Evolutionary conservation across 53 echinoderm and acorn worm genomes (phyloP).

Genomic region (Apostichopus leukothele): DNA sequence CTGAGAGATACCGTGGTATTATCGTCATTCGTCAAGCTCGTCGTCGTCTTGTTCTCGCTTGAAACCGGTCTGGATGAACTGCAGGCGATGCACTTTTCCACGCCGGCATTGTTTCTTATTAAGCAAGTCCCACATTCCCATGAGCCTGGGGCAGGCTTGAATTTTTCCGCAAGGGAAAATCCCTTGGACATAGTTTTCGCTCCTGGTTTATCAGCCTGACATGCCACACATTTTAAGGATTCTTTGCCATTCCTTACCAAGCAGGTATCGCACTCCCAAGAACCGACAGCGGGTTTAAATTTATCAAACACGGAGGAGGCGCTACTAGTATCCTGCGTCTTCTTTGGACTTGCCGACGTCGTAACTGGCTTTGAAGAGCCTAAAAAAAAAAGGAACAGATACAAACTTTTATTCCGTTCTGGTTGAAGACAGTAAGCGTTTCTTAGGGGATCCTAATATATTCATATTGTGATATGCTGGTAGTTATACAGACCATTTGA

Average conservation of each 20-base stretch:
- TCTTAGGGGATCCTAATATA: too few relatives aligned
- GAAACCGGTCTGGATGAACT: conserved; percentile 51
- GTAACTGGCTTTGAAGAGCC: neutral
- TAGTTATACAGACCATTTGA: too few relatives aligned
- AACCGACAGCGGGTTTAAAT: conserved; percentile 63
- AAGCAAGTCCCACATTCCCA: conserved; percentile 76
- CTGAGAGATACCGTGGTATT: neutral
- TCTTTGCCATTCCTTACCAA: conserved; percentile 52
- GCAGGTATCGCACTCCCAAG: conserved; percentile 83
- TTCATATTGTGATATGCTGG: too few relatives aligned
- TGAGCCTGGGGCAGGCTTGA: conserved; percentile 63
- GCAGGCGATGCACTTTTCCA: conserved; percentile 54
- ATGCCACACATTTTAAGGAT: conserved; percentile 63
- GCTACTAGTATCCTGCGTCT: neutral
- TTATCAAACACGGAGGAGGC: conserved; percentile 46
- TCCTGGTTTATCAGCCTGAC: conserved; percentile 48
- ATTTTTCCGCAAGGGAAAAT: conserved; percentile 54
- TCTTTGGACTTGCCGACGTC: neutral
- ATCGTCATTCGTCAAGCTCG: neutral
- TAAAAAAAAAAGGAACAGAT: neutral
- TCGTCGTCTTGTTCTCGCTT: neutral
- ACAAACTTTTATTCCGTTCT: too few relatives aligned
- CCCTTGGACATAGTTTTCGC: conserved; percentile 30
- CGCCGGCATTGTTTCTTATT: conserved; percentile 59
- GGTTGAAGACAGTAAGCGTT: too few relatives aligned